Conservation (phyloP, 2,888 invertebrate species). For the Eristalinus sepulchralis region DNA sequence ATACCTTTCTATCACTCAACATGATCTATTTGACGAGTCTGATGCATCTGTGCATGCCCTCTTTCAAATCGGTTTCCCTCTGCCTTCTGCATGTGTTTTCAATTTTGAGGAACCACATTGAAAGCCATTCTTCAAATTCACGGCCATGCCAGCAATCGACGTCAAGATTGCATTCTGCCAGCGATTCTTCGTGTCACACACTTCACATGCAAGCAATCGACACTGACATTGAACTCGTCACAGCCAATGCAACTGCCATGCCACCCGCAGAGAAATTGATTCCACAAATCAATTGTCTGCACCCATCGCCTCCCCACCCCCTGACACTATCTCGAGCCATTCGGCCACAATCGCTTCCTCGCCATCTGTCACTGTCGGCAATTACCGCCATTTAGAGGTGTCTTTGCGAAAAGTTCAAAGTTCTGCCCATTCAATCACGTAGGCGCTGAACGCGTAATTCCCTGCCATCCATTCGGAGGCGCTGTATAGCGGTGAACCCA, state of each 20-base stretch:
- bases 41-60: not conserved
- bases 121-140: not conserved
- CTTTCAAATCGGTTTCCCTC: not conserved
- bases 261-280: constrained; percentile 15
- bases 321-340: not conserved
- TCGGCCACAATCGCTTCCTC: constrained; percentile 1
- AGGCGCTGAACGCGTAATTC: constrained; percentile 11
- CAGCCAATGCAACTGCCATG: not conserved
- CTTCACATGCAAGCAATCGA: not conserved
- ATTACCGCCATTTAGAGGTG: constrained; percentile 33
- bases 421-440: constrained; percentile 2
- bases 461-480: not conserved
- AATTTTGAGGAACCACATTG: not conserved
- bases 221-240: constrained; percentile 38
- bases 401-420: constrained; percentile 7
- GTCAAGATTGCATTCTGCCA: not conserved
- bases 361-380: constrained; percentile 45
- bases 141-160: not conserved
- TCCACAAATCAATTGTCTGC: constrained; percentile 17
- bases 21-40: not conserved
- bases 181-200: constrained; percentile 9
- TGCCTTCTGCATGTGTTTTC: not conserved
- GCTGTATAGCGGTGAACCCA: not conserved
- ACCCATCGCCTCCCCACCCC: no score
- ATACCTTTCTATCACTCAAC: not conserved